phyloP scores from a whole-genome alignment of 2,888 invertebrate species.

The Drosophila testacea region DNA sequence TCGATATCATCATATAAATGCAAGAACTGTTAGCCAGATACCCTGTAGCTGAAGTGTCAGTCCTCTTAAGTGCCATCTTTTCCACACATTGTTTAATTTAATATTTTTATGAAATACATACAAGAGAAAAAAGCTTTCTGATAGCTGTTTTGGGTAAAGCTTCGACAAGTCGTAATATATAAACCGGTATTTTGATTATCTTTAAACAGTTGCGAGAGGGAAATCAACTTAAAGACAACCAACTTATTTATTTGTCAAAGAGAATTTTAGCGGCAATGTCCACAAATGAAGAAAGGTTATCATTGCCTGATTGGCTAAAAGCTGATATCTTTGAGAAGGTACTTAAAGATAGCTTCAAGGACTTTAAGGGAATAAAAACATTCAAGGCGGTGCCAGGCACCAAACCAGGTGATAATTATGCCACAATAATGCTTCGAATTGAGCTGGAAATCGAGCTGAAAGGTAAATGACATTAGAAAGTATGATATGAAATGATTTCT shows the following conservation, averaged over 20 bases:
- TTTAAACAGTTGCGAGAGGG: not conserved
- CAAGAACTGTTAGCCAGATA: not conserved
- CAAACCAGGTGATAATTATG: conserved; percentile 78
- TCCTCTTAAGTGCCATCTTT: not conserved
- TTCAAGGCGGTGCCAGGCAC: conserved; percentile 65
- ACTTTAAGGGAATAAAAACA: conserved; percentile 48
- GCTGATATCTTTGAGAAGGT: conserved; percentile 59
- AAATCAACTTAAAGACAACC: not conserved
- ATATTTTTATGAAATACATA: conserved; percentile 3
- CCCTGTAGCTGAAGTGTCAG: too few relatives aligned
- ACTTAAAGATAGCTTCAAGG: conserved; percentile 45
- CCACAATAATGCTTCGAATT: conserved; percentile 74
- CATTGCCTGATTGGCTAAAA: conserved; percentile 64
- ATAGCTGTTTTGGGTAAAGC: conserved; percentile 2
- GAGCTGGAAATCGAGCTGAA: conserved; percentile 66
- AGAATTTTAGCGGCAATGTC: conserved; percentile 1
- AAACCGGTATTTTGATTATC: not conserved
- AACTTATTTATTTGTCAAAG: not conserved
- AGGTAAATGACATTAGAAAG: conserved; percentile 37
- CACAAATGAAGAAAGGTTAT: not conserved
- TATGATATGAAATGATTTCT: not conserved
- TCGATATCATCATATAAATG: too few relatives aligned
- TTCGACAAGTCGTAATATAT: conserved; percentile 3
- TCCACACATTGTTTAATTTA: not conserved
- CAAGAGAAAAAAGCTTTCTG: conserved; percentile 12